These are phyloP conservation scores for Solea senegalensis DNA, from an alignment of 2,113 vertebrate genomes.

Conservation along the genomic window DNA sequence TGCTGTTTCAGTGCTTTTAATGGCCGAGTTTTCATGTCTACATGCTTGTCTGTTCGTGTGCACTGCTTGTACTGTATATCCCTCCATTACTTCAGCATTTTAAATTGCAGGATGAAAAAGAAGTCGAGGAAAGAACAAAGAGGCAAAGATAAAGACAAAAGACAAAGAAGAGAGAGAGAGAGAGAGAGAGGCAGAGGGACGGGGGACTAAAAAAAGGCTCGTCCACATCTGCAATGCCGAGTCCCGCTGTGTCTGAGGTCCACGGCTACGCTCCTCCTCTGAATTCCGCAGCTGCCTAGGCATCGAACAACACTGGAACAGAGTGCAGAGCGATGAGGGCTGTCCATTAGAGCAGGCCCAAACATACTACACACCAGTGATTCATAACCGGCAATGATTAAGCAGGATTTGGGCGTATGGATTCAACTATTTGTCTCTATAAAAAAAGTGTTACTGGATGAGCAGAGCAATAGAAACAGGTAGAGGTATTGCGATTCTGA, in stretches of 20 bases:
- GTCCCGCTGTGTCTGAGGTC: conserved; percentile 44
- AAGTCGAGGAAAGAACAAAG: conserved; percentile 10
- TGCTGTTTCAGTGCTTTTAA: conserved; percentile 75
- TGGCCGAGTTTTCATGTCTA: conserved; percentile 46
- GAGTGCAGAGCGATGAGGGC: not conserved
- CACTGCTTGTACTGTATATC: conserved; percentile 31
- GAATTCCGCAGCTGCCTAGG: conserved; percentile 60
- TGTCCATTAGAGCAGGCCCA: not conserved
- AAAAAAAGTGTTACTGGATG: too few relatives aligned
- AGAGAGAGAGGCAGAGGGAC: not conserved
- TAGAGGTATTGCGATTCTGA: too few relatives aligned
- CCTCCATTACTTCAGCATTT: conserved; percentile 43
- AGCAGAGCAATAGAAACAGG: too few relatives aligned
- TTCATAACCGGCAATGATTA: not conserved
- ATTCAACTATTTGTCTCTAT: not conserved
- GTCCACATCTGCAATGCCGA: conserved; percentile 44
- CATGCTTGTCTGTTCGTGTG: conserved; percentile 42
- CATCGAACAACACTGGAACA: conserved; percentile 16
- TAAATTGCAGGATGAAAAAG: conserved; percentile 58
- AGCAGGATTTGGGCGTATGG: not conserved
- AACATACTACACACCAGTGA: conserved; percentile 5
- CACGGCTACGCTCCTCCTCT: conserved; percentile 42
- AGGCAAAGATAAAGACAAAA: conserved; percentile 27
- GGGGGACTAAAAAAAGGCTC: conserved; percentile 20
- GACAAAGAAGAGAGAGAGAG: conserved; percentile 4